A percentile compares a stretch with the other conserved stretches of the same genome.
These are phyloP conservation scores for Odocoileus virginianus DNA, from an alignment of 2,113 vertebrate species.

Conservation along the genomic window DNA sequence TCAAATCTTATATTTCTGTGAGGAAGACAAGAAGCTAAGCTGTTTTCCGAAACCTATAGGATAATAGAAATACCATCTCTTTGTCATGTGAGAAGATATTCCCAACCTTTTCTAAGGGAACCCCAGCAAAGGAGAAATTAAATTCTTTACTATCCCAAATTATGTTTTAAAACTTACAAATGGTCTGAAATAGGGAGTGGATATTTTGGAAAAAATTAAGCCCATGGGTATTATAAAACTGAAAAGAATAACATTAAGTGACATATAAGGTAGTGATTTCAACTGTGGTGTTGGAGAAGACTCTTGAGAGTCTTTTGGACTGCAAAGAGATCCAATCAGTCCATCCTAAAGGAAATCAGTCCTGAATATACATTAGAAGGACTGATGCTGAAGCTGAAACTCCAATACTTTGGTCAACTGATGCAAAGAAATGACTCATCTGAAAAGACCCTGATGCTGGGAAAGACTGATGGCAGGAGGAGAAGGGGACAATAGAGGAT, in stretches of 20 bases:
- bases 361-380: neutral
- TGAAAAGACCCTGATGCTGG: accelerated
- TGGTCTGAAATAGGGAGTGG: neutral
- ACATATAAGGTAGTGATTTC: neutral
- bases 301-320: neutral
- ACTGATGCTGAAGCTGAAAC: neutral
- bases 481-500: neutral
- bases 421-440: neutral
- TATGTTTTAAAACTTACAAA: neutral
- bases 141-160: neutral
- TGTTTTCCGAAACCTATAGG: neutral
- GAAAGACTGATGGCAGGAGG: neutral
- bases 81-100: neutral
- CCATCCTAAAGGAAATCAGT: neutral
- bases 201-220: neutral
- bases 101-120: neutral
- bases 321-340: neutral
- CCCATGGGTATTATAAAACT: neutral
- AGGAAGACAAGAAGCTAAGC: neutral
- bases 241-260: neutral
- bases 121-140: neutral
- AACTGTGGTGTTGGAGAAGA: neutral
- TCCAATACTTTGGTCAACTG: neutral
- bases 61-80: neutral
- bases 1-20: neutral